phyloP scores from a whole-genome alignment of 1,140 invertebrate genomes.

The Cataglyphis hispanica region DNA sequence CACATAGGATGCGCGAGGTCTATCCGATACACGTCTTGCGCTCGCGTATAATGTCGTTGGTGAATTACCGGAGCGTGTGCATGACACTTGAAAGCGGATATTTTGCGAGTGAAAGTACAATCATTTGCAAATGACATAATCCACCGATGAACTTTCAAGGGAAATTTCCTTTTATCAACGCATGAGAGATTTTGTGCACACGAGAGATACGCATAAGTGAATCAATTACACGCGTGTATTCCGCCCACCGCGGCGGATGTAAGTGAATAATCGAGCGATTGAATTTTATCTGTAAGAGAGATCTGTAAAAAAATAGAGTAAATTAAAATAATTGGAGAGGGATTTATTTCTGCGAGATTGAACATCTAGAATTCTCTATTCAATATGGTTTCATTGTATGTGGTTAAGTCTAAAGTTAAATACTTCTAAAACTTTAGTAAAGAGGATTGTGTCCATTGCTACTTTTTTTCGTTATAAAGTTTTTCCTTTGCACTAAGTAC shows the following conservation, averaged over 20 bases:
- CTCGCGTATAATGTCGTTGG: not conserved
- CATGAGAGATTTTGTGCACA: too few species aligned
- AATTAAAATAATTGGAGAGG: not conserved
- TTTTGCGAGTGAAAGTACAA: slow-evolving; percentile 15
- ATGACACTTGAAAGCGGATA: slow-evolving; percentile 42
- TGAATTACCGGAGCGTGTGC: slow-evolving; percentile 48
- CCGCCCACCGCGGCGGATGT: not conserved
- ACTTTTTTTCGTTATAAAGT: not conserved
- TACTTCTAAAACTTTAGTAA: slow-evolving; percentile 31
- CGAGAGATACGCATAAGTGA: not conserved
- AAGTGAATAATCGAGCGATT: slow-evolving; percentile 1
- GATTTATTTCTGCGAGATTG: slow-evolving; percentile 22
- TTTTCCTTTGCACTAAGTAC: slow-evolving; percentile 1
- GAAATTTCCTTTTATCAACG: slow-evolving; percentile 34
- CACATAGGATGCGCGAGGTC: not conserved
- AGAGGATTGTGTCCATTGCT: slow-evolving; percentile 6
- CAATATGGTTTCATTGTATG: too few species aligned
- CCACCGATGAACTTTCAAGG: slow-evolving; percentile 20
- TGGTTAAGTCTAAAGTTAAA: slow-evolving; percentile 27
- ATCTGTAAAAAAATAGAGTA: slow-evolving; percentile 8
- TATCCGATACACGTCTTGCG: slow-evolving; percentile 34
- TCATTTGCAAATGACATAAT: slow-evolving; percentile 47
- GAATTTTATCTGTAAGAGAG: not conserved
- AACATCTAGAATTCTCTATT: not conserved
- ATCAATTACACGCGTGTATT: slow-evolving; percentile 23